Evolutionary conservation across 2,888 invertebrate species (phyloP), one percentile per base, ranked within the genome.

Genomic region (Nomada ferruginata): DNA sequence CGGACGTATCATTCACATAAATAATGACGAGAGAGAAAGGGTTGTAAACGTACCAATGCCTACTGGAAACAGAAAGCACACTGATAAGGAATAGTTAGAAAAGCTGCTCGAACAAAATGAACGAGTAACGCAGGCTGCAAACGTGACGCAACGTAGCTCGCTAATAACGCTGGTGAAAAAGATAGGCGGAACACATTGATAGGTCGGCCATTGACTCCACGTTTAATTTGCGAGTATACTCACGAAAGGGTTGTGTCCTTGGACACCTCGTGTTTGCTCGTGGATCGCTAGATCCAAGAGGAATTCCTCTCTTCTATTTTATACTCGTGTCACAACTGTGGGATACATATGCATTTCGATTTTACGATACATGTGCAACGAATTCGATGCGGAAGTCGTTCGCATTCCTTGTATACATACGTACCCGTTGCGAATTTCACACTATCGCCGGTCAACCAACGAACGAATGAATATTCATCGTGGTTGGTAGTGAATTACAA

Each of bases 171-270:
- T 76, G 66, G 64, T 78, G 69, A 71, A 79, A 47, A 53, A 47
- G 60, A 13, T 26, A 47, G 70, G 66, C 80, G 69, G 71, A 76
- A 83, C 66, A 86, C 55, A 64, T 42, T 36, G 73, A 79, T 55
- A 75, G 68, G 85, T 87, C 79, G 82, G 78, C 81, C 76, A 57
- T 79, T 76, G 70, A 77, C 74, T 76, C 83, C 69, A 77, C 75
- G 75, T 78, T 84, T 76, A 78, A 36, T 79, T 72, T 76, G 60
- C 79, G 74, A 50, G 76, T 88, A 86, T 88, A 88, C 88, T 86
- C 87, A 88, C 88, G 75, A 36, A 36, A 73, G 73, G 80, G 75
- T 81, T 80, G 82, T 78, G 85, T 88, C 77, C 84, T 82, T 74
- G 85, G 82, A 84, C 86, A 73, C 80, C 59, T 78, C 83, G 83